Percentiles rank a stretch among this genome's conserved stretches.
phyloP scores from a whole-genome alignment of 2,797 vertebrate species.

The Gadopsis bispinosus region DNA sequence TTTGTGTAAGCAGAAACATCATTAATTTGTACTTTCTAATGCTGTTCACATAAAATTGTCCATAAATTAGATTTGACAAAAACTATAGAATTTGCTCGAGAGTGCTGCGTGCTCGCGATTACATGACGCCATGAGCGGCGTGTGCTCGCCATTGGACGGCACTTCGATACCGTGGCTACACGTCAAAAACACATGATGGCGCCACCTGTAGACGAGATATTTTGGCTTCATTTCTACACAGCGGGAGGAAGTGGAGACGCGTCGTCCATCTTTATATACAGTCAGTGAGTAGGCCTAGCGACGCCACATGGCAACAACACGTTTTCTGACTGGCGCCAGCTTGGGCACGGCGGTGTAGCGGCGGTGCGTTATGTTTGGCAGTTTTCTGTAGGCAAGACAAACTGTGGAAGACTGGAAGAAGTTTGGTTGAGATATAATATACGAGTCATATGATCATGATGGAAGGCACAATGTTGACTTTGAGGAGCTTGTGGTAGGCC shows the following conservation, averaged over 20 bases:
- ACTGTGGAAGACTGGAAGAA: background rate
- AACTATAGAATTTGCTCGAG: background rate
- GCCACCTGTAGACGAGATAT: too few species aligned
- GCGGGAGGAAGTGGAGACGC: too few species aligned
- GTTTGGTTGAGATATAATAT: background rate
- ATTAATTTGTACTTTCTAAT: background rate
- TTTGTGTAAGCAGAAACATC: background rate
- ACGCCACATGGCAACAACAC: too few species aligned
- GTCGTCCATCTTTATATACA: too few species aligned
- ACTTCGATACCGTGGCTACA: too few species aligned
- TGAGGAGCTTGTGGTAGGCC: background rate
- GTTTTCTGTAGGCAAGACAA: background rate
- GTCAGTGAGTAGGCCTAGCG: too few species aligned
- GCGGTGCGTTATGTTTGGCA: background rate
- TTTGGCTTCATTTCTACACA: too few species aligned
- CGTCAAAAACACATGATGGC: too few species aligned
- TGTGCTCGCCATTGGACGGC: too few species aligned
- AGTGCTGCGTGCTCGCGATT: background rate
- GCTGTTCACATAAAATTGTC: background rate
- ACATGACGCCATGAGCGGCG: background rate
- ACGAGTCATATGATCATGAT: background rate
- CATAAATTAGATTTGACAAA: background rate
- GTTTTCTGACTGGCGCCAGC: too few species aligned
- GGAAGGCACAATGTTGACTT: background rate
- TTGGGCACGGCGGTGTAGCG: too few species aligned